Base-by-base conservation (phyloP, 2,797 vertebrate genomes). In the Cuculus canorus region DNA sequence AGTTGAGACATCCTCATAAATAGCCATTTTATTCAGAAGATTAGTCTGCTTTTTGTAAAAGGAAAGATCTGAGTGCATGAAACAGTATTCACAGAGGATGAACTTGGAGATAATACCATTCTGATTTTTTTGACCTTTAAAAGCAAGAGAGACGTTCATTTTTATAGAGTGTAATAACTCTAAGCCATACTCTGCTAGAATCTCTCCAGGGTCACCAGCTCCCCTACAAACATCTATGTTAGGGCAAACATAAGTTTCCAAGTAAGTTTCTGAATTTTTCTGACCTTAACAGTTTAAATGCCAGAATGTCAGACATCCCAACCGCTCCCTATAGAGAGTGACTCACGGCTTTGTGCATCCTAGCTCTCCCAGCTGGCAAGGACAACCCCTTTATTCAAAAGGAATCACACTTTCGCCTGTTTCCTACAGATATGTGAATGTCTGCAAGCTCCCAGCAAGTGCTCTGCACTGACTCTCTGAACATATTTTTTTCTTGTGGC, bases 111-210 rank as follows among this genome's bases (percentile, higher is more conserved):
- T 84, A 89, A 78, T 50, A 54, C 21, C 65, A 17, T 63, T 92
- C 69, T 76, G 65, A 81, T 89, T 87, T 94, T 90, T 88, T 90
- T 95, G 72, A 95, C 87, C 86, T 96, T 97, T 95, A 64, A 85
- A 89, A 28, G 18, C 13, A 87, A 68, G 57, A 82, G 41, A 87
- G 10, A n/a, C 2, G 0, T 30, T 93, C 61, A 47, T 93, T 94
- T 92, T 87, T 85, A 89, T 53, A 68, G 57, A n/a, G 14, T 65
- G n/a, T 17, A 87, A 61, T 78, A 87, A 73, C 50, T 80, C 37
- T 68, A 80, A 87, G 25, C 35, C 22, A 33, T 78, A 71, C 86
- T 92, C 54, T 75, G 33, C 47, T 83, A 81, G 47, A 71, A 61
- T 19, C 19, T 78, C n/a, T 75, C 43, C 37, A 88, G 66, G n/a